phyloP scores from a whole-genome alignment of 2,888 invertebrate genomes.

The Lithophane semibrunnea region DNA sequence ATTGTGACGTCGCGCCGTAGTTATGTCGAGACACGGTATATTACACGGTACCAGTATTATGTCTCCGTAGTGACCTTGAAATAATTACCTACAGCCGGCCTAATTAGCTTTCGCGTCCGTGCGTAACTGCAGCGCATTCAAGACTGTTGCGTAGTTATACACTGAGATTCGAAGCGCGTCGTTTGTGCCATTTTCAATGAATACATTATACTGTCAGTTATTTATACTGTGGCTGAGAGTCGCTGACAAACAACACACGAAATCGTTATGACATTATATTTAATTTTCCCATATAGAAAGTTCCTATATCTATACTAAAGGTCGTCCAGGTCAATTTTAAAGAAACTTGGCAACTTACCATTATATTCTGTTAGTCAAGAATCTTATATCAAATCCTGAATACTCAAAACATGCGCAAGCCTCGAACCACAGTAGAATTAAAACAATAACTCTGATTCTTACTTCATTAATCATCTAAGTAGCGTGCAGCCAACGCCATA shows the following conservation, averaged over 20 bases:
- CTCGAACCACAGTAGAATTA: conserved; percentile 46
- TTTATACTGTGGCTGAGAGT: background rate
- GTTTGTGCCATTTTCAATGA: too few relatives aligned
- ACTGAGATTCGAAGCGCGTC: too few relatives aligned
- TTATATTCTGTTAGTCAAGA: background rate
- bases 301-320: background rate
- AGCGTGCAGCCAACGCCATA: conserved; percentile 60
- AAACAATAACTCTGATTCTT: conserved; percentile 60
- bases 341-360: background rate
- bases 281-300: background rate
- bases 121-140: too few relatives aligned
- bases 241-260: background rate
- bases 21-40: background rate
- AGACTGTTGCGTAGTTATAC: too few relatives aligned
- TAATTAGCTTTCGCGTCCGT: too few relatives aligned
- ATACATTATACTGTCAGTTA: too few relatives aligned
- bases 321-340: background rate
- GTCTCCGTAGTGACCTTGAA: too few relatives aligned
- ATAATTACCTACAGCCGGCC: too few relatives aligned
- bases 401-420: conserved; percentile 1
- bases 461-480: conserved; percentile 65
- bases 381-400: background rate
- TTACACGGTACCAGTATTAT: too few relatives aligned
- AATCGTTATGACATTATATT: background rate
- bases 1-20: background rate